Evolutionary conservation across 2,113 vertebrate genomes (phyloP).

Genomic region (Monarcha castaneiventris): DNA sequence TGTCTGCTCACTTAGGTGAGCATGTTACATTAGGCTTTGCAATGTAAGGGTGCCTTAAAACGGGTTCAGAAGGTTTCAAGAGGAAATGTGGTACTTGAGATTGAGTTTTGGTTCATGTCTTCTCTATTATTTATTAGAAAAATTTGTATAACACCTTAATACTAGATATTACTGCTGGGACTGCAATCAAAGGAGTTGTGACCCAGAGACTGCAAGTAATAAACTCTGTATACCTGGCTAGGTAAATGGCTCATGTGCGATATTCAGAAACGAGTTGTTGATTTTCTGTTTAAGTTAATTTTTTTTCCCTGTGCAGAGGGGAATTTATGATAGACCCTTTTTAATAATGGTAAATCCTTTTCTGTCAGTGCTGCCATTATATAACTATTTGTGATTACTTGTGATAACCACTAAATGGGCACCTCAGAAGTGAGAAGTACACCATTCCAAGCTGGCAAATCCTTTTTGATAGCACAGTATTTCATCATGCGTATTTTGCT

Average conservation of each 20-base stretch:
- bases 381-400: background rate
- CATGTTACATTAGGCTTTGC: background rate
- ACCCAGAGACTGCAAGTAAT: background rate
- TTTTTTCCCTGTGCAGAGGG: background rate
- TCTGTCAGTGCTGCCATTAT: background rate
- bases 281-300: background rate
- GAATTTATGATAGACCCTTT: background rate
- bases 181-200: background rate
- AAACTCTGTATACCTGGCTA: background rate
- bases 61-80: background rate
- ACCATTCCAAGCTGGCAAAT: background rate
- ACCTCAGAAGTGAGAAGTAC: background rate
- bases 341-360: background rate
- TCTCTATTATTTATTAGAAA: background rate
- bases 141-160: background rate
- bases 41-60: background rate
- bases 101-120: background rate
- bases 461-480: background rate
- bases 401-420: background rate
- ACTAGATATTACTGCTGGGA: background rate
- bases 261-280: background rate
- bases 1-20: background rate
- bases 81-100: background rate
- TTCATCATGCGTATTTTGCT: background rate
- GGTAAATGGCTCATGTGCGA: background rate